Base-by-base conservation (phyloP, 2,113 vertebrate genomes). In the Nansenia antarctica region DNA sequence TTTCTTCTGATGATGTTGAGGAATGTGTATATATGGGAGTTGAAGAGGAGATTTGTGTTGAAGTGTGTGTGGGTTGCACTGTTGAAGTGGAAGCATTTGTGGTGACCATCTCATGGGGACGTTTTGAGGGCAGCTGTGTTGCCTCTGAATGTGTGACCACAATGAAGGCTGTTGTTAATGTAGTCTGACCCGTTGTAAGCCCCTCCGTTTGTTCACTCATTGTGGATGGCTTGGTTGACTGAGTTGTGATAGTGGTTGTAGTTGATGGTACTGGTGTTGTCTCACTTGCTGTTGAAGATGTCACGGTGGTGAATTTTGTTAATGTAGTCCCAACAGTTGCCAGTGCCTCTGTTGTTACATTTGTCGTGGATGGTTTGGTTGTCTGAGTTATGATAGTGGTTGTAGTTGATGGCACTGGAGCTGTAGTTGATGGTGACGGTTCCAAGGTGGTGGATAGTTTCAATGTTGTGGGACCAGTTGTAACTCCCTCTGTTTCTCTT, bases 151-250 rank as follows among this genome's bases (percentile, higher is more conserved):
- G 4, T 58, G 54, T 52, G 26, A 5, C 9, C 4, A 2, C 3
- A 18, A 62, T 65, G 3, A 0, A 2, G 0, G 1, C 1, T 0
- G 57, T 35, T 0, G 49, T 37, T 37, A 20, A 1, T 37, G 26
- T 26, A 18, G 32, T 26, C 18, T 9, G n/a, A 2, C 1, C 1
- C 4, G 20, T 8, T 3, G 24, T 32, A 31, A 29, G 0, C 27
- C 49, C 27, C 11, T 7, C 14, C 3, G 37, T n/a, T 5, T 22
- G 11, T 0, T 32, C 32, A 1, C 0, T 5, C 3, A 6, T 0
- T 5, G 42, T 20, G 9, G 26, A 11, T 27, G 26, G 9, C 1
- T 9, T 55, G 9, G 26, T 29, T 27, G 53, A 14, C 26, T 12
- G 4, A 27, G 7, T n/a, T 11, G 24, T 59, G 34, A 26, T 66